A percentile compares a stretch with the other conserved stretches of the same genome.
These are phyloP conservation scores for Polypterus senegalus DNA, from an alignment of 2,113 vertebrate species.

Conservation along the genomic window DNA sequence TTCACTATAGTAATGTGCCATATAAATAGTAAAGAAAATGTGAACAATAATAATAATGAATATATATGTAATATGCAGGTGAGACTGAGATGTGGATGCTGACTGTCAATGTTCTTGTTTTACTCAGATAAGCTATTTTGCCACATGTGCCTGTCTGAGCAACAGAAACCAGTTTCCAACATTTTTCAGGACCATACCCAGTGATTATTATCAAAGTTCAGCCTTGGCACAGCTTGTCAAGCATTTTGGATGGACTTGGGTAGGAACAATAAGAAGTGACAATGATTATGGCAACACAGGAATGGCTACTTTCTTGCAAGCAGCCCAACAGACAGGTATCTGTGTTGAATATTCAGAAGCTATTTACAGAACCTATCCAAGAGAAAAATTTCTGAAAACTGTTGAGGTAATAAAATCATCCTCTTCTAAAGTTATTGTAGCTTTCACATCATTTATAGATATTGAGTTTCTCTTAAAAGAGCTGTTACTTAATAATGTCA, in stretches of 20 bases:
- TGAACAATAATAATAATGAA: neutral
- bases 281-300: slow-evolving; percentile 4
- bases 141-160: neutral
- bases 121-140: slow-evolving; percentile 4
- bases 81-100: neutral
- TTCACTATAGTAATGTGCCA: neutral
- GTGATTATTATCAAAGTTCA: slow-evolving; percentile 1
- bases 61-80: neutral
- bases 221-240: slow-evolving; percentile 3
- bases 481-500: slow-evolving; percentile 10
- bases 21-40: neutral
- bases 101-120: neutral
- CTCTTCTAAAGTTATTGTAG: slow-evolving; percentile 15
- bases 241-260: slow-evolving; percentile 13
- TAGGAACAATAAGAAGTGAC: slow-evolving; percentile 6
- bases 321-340: slow-evolving; percentile 3
- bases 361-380: slow-evolving; percentile 1
- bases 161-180: slow-evolving; percentile 9
- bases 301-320: slow-evolving; percentile 4
- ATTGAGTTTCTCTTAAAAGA: slow-evolving; percentile 13
- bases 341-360: slow-evolving; percentile 18
- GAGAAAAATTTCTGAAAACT: slow-evolving; percentile 7
- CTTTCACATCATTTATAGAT: slow-evolving; percentile 8
- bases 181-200: slow-evolving; percentile 7
- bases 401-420: slow-evolving; percentile 4